Evolutionary conservation across 2,113 vertebrate species (phyloP).

Genomic region (Heterochromis multidens): DNA sequence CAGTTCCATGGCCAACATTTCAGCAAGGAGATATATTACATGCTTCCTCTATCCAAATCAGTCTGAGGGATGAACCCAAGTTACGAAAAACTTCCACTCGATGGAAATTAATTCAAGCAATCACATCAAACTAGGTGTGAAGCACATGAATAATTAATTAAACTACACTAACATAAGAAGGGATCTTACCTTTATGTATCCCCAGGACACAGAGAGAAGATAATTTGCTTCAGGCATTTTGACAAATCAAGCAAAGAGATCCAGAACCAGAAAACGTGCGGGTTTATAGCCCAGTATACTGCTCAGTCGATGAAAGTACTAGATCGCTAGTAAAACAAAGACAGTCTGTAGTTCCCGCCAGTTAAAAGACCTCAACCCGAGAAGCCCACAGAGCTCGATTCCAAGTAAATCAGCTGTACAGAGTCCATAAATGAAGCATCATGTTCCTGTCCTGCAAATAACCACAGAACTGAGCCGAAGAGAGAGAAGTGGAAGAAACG

Average conservation of each 20-base stretch:
- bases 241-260: conserved; percentile 49
- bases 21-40: neutral
- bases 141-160: neutral
- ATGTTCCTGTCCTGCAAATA: neutral
- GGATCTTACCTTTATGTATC: conserved; percentile 96
- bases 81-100: neutral
- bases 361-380: conserved; percentile 13
- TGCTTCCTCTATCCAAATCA: neutral
- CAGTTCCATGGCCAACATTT: neutral
- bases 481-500: neutral
- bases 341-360: neutral
- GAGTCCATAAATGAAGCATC: neutral
- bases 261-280: conserved; percentile 28
- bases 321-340: conserved; percentile 1
- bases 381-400: neutral
- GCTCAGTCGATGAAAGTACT: neutral
- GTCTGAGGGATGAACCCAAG: neutral
- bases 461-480: conserved; percentile 15
- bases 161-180: neutral
- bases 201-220: conserved; percentile 96
- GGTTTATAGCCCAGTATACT: neutral
- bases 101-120: neutral
- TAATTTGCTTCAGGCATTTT: conserved; percentile 98
- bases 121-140: neutral
- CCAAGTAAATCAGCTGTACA: neutral